Conservation (phyloP, 92 coral and sea anemone genomes). For the Hydrozoanthus gracilis region DNA sequence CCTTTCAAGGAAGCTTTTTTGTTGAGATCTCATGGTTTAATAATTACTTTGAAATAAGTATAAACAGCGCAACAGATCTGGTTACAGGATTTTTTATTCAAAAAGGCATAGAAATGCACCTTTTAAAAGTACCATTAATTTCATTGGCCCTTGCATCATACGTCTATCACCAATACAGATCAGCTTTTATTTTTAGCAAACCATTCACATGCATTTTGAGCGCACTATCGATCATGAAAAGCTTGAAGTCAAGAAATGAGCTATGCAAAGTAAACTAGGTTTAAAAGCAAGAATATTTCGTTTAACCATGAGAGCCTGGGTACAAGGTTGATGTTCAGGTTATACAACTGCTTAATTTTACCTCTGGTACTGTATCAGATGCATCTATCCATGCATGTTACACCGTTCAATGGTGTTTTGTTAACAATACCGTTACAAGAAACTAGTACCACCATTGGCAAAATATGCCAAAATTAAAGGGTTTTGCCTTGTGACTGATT, state of each 20-base stretch:
- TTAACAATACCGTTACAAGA: constrained; percentile 8
- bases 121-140: constrained; percentile 5
- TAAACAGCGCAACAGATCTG: constrained; percentile 1
- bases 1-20: no score
- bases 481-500: neutral
- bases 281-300: constrained; percentile 10
- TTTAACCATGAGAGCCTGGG: no score
- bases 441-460: constrained; percentile 1
- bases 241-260: constrained; percentile 15
- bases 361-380: constrained; percentile 4
- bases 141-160: constrained; percentile 12
- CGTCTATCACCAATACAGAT: constrained; percentile 13
- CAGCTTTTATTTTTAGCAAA: constrained; percentile 19
- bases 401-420: constrained; percentile 36
- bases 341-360: constrained; percentile 5
- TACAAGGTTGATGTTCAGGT: neutral
- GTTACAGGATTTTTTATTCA: constrained; percentile 2
- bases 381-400: neutral
- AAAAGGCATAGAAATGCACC: constrained; percentile 20
- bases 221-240: constrained; percentile 2
- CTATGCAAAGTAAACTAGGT: constrained; percentile 6
- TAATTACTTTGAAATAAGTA: constrained; percentile 6
- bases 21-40: no score
- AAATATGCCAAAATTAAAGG: neutral
- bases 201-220: constrained; percentile 11